A percentile compares a stretch with the other conserved stretches of the same genome.
Conservation (phyloP, 2,888 invertebrate species). For the Lepidochrysops patricia region DNA sequence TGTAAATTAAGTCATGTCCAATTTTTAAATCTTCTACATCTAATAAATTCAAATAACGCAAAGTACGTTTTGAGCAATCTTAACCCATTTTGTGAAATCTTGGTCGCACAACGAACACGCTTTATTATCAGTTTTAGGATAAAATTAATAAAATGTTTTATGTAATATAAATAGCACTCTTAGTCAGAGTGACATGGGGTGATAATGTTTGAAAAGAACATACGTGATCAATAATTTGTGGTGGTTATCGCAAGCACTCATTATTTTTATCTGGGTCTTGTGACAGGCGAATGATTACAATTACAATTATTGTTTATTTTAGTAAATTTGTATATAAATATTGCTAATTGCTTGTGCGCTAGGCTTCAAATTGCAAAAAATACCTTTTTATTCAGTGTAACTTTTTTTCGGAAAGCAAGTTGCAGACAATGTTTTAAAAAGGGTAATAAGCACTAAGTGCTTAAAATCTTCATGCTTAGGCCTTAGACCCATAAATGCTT, state of each 20-base stretch:
- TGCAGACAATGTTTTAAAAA: too few relatives aligned
- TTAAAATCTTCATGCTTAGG: too few relatives aligned
- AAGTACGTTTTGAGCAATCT: too few relatives aligned
- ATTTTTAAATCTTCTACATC: too few relatives aligned
- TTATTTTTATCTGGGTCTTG: slow-evolving; percentile 21
- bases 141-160: too few relatives aligned
- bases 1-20: too few relatives aligned
- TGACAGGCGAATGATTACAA: slow-evolving; percentile 19
- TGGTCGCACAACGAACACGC: too few relatives aligned
- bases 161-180: not conserved
- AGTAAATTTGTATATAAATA: not conserved
- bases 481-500: too few relatives aligned
- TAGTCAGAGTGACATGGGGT: not conserved
- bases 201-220: not conserved
- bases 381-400: not conserved
- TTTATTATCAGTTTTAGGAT: too few relatives aligned
- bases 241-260: slow-evolving; percentile 16
- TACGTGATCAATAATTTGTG: slow-evolving; percentile 4
- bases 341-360: not conserved
- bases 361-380: not conserved
- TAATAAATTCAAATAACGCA: too few relatives aligned
- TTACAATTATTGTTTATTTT: not conserved
- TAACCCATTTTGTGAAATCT: too few relatives aligned
- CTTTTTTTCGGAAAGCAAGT: not conserved
- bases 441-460: too few relatives aligned